Conservation (phyloP, 30 jellyfish, hydroid and myxozoan species). For the Catostylus mosaicus region DNA sequence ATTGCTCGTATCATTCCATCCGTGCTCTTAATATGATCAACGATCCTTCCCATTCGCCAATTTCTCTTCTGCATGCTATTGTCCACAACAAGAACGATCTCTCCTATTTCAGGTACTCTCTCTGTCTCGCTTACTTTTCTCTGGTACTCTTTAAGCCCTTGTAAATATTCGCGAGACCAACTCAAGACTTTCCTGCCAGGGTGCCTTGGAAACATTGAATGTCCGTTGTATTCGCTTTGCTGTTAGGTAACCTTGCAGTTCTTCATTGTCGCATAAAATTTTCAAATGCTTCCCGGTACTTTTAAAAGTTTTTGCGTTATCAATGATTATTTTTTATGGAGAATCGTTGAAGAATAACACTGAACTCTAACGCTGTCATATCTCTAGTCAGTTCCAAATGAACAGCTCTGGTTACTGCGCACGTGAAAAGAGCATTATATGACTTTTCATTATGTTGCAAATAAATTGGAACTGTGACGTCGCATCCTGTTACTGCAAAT, state of each 20-base stretch:
- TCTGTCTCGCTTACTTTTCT: background rate
- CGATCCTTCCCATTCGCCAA: constrained; percentile 42
- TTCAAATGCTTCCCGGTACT: too few relatives aligned
- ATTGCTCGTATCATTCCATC: constrained; percentile 47
- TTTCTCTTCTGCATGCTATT: constrained; percentile 21
- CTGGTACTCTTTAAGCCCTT: constrained; percentile 35
- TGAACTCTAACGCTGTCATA: too few relatives aligned
- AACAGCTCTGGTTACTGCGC: too few relatives aligned
- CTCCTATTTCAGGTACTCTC: too few relatives aligned
- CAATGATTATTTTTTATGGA: too few relatives aligned
- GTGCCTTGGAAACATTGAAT: constrained; percentile 43
- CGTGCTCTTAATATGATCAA: constrained; percentile 18
- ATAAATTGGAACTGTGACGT: too few relatives aligned
- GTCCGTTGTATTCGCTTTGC: constrained; percentile 11
- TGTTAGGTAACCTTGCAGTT: constrained; percentile 23
- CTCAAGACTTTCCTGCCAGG: constrained; percentile 56
- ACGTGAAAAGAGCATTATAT: too few relatives aligned
- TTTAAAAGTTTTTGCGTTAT: too few relatives aligned
- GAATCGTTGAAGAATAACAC: too few relatives aligned
- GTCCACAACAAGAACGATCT: constrained; percentile 24
- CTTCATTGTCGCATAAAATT: constrained; percentile 22
- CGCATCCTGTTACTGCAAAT: too few relatives aligned
- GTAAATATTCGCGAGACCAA: constrained; percentile 21
- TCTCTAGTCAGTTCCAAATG: too few relatives aligned
- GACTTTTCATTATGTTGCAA: too few relatives aligned